Evolutionary conservation across 2,888 invertebrate species (phyloP).

Genomic region (Brachyptera risi): DNA sequence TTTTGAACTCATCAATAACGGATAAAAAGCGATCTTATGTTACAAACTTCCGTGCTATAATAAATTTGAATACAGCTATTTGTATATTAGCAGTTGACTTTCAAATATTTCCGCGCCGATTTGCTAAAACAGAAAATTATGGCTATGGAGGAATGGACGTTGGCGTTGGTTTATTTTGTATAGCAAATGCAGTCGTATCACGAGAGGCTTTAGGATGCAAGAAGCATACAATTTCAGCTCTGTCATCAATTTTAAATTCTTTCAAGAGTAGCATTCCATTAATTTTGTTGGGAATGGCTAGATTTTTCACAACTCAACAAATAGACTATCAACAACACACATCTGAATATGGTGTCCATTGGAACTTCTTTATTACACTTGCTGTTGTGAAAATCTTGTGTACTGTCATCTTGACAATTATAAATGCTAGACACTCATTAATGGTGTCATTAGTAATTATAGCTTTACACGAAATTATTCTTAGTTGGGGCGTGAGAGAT

Average conservation of each 20-base stretch:
- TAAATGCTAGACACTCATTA: conserved; percentile 51
- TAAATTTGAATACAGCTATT: conserved; percentile 68
- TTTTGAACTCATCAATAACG: conserved; percentile 33
- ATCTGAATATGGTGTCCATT: conserved; percentile 93
- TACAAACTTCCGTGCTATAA: conserved; percentile 64
- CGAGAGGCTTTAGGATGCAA: conserved; percentile 45
- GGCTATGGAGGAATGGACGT: conserved; percentile 93
- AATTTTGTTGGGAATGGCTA: conserved; percentile 57
- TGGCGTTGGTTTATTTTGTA: conserved; percentile 86
- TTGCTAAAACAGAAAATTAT: conserved; percentile 82
- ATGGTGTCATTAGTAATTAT: conserved; percentile 54
- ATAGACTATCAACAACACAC: conserved; percentile 82
- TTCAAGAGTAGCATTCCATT: conserved; percentile 45
- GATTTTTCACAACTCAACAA: conserved; percentile 57
- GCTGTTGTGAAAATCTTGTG: conserved; percentile 75
- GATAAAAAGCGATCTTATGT: conserved; percentile 43
- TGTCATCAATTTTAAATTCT: conserved; percentile 20
- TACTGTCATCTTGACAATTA: conserved; percentile 54
- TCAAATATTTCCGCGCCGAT: conserved; percentile 72
- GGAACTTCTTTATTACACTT: conserved; percentile 97
- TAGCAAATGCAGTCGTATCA: conserved; percentile 74
- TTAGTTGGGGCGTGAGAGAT: conserved; percentile 59
- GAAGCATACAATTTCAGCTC: background rate
- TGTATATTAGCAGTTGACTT: conserved; percentile 96
- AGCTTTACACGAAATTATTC: conserved; percentile 60